Percentiles rank a stretch among this genome's conserved stretches.
These are phyloP conservation scores for Lerema accius DNA, from an alignment of 1,140 invertebrate species.

Conservation along the genomic window DNA sequence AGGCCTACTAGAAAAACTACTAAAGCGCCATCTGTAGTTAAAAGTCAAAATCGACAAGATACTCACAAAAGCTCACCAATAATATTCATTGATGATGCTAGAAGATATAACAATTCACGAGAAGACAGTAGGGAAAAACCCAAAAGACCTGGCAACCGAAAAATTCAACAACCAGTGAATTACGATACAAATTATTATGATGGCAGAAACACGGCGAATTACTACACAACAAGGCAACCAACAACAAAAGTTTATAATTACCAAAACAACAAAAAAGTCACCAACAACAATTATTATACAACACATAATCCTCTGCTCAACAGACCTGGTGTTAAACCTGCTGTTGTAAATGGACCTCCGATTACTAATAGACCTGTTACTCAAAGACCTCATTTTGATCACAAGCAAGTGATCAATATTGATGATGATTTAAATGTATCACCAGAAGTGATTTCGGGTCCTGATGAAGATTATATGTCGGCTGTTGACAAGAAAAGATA, in stretches of 20 bases:
- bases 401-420: slow-evolving; percentile 8
- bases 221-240: slow-evolving; percentile 27
- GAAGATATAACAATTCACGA: slow-evolving; percentile 5
- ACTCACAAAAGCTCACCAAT: not conserved
- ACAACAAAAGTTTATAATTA: slow-evolving; percentile 26
- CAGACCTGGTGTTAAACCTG: slow-evolving; percentile 58
- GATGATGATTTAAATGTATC: slow-evolving; percentile 21
- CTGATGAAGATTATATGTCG: slow-evolving; percentile 63
- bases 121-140: slow-evolving; percentile 1
- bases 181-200: slow-evolving; percentile 18
- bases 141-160: slow-evolving; percentile 9
- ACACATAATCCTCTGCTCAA: slow-evolving; percentile 49
- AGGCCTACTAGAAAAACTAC: slow-evolving; percentile 38
- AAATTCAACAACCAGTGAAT: slow-evolving; percentile 17
- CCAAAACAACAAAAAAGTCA: slow-evolving; percentile 18
- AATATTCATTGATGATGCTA: slow-evolving; percentile 12
- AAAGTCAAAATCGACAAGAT: slow-evolving; percentile 12
- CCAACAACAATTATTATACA: slow-evolving; percentile 33
- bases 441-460: slow-evolving; percentile 56
- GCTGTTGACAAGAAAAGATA: slow-evolving; percentile 53
- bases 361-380: slow-evolving; percentile 66
- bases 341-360: slow-evolving; percentile 51
- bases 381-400: slow-evolving; percentile 25
- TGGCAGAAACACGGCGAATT: slow-evolving; percentile 35
- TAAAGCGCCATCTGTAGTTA: not conserved